A percentile compares a stretch with the other conserved stretches of the same genome.
These are phyloP conservation scores for Eretmocerus hayati DNA, from an alignment of 2,888 invertebrate genomes.

Conservation along the genomic window DNA sequence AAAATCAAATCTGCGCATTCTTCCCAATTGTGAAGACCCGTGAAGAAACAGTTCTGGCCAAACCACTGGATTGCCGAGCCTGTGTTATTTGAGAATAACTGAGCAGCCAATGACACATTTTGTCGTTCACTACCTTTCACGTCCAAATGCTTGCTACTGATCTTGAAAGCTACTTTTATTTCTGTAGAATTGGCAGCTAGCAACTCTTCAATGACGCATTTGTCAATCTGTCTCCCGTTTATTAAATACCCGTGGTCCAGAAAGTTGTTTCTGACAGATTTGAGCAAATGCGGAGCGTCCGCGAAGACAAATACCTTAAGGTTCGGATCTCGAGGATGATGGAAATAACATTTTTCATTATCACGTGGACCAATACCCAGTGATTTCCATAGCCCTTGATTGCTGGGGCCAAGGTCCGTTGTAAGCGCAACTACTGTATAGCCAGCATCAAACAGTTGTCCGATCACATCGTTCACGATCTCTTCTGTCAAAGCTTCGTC, in stretches of 20 bases:
- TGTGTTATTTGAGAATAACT: constrained; percentile 4
- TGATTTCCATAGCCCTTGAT: constrained; percentile 12
- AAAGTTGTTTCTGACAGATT: constrained; percentile 9
- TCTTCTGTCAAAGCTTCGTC: constrained; percentile 27
- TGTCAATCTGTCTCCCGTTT: not conserved
- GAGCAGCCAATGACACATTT: constrained; percentile 9
- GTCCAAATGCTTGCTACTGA: constrained; percentile 1
- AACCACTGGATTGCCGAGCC: constrained; percentile 1
- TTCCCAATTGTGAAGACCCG: not conserved
- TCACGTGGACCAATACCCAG: not conserved
- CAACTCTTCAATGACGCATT: not conserved
- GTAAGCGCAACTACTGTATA: constrained; percentile 27
- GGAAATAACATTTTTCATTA: not conserved
- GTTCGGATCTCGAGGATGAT: not conserved
- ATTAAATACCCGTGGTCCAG: not conserved
- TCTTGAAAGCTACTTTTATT: not conserved
- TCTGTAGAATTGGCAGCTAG: not conserved
- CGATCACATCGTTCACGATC: constrained; percentile 13
- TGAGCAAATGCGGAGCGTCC: constrained; percentile 13
- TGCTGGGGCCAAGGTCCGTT: constrained; percentile 18
- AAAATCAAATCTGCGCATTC: not conserved
- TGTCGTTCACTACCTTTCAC: constrained; percentile 4
- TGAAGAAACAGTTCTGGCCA: not conserved
- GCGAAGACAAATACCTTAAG: constrained; percentile 5
- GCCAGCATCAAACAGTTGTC: not conserved